These are phyloP conservation scores for Python bivittatus DNA, from an alignment of 2,113 vertebrate species.

Conservation along the genomic window DNA sequence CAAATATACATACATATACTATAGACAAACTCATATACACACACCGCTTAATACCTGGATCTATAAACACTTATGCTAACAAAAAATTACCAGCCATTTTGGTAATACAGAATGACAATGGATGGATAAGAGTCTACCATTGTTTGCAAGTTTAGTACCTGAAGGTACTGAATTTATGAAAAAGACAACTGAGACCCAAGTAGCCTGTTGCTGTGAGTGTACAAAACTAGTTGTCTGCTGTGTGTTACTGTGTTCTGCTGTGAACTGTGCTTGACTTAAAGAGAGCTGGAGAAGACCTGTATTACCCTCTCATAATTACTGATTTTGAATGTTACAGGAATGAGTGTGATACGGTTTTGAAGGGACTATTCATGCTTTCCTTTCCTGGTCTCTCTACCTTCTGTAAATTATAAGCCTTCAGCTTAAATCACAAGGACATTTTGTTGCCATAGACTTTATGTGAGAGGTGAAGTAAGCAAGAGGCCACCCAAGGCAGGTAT, in stretches of 20 bases:
- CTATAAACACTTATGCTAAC: not conserved
- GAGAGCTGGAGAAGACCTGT: not conserved
- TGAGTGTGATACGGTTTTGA: no score
- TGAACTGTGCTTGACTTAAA: not conserved
- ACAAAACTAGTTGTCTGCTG: not conserved
- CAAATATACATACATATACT: no score
- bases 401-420: not conserved
- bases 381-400: not conserved
- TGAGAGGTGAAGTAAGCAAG: not conserved
- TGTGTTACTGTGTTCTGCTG: not conserved
- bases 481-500: not conserved
- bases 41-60: not conserved
- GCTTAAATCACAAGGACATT: not conserved
- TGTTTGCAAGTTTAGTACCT: no score
- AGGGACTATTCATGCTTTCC: no score
- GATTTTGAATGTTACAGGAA: not conserved
- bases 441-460: not conserved
- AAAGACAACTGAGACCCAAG: no score
- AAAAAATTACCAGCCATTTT: no score
- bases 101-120: not conserved
- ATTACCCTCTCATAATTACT: not conserved
- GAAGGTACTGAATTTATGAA: no score
- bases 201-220: no score
- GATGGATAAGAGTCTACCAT: no score
- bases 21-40: no score